Base-by-base conservation (phyloP, 2,797 vertebrate species). In the Falco concolor region DNA sequence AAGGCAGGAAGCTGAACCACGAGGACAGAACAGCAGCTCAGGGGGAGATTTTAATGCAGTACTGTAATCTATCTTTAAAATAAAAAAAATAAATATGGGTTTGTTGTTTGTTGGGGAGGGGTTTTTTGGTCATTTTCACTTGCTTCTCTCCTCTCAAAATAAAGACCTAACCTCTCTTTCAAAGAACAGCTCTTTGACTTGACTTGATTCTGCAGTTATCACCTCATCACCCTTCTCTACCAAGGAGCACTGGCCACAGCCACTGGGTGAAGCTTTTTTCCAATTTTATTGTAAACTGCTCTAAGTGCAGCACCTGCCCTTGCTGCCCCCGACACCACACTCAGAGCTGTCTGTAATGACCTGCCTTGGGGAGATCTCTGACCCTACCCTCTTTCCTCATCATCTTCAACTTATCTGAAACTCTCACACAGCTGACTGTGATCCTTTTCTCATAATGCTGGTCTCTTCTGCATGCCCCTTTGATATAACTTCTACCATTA, bases 261-360 rank as follows among this genome's bases (percentile, higher is more conserved):
- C 47, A 57, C 25, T 0, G 0, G 28, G 36, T 49, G 32, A 24
- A 40, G 61, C 8, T 52, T 78, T 84, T 75, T 84, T 40, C 21
- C 30, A 4, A 21, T 61, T 38, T 42, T 84, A 8, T 50, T 44
- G 25, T n/a, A 49, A 78, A 36, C 13, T 63, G 17, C 42, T 82
- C 12, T 27, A 27, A 78, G 27, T 30, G n/a, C 21, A 13, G 13
- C 3, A 15, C 23, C 61, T 88, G 69, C 47, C 69, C 49, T 53
- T 44, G 38, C 57, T 86, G 73, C 25, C 34, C 45, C 13, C 0
- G 0, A 5, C 16, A 68, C 32, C 32, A 6, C 0, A 1, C 45
- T 50, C 40, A 13, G 21, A 53, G 13, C 21, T 36, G 3, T 19
- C 34, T 61, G 61, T 63, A 57, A 28, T 0, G 3, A 74, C n/a